These are phyloP conservation scores for Papilio gigon DNA, from an alignment of 2,888 invertebrate species.

Conservation along the genomic window DNA sequence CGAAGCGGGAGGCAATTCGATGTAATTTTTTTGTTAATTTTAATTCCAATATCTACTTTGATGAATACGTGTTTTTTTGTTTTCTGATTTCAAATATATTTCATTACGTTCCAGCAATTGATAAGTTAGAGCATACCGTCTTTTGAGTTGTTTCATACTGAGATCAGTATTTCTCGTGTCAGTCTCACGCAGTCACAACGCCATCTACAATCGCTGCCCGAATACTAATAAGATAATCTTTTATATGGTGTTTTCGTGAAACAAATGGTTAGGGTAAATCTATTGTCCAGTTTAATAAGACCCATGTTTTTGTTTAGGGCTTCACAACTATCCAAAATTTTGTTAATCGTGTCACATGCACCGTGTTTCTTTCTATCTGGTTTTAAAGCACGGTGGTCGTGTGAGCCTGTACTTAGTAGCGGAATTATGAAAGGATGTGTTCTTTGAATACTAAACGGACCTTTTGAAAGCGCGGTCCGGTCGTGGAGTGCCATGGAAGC, in stretches of 20 bases:
- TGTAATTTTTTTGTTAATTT: too few relatives aligned
- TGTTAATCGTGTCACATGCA: slow-evolving; percentile 47
- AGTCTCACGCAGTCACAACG: slow-evolving; percentile 59
- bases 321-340: slow-evolving; percentile 45
- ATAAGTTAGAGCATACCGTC: not conserved
- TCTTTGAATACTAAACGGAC: slow-evolving; percentile 76
- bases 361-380: slow-evolving; percentile 56
- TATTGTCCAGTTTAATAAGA: slow-evolving; percentile 62
- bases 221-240: slow-evolving; percentile 82
- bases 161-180: slow-evolving; percentile 52
- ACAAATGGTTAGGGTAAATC: slow-evolving; percentile 77
- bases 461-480: slow-evolving; percentile 63
- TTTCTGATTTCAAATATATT: not conserved
- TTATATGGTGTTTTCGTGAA: slow-evolving; percentile 80
- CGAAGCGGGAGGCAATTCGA: too few relatives aligned
- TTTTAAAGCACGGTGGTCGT: slow-evolving; percentile 67
- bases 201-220: slow-evolving; percentile 62
- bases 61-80: not conserved
- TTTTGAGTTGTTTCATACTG: slow-evolving; percentile 8
- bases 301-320: slow-evolving; percentile 50
- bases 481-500: slow-evolving; percentile 33
- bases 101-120: not conserved
- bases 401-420: slow-evolving; percentile 73
- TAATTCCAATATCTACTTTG: too few relatives aligned
- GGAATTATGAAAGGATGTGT: slow-evolving; percentile 79